Conservation (phyloP, 1,140 invertebrate species). For the Hirudo medicinalis region DNA sequence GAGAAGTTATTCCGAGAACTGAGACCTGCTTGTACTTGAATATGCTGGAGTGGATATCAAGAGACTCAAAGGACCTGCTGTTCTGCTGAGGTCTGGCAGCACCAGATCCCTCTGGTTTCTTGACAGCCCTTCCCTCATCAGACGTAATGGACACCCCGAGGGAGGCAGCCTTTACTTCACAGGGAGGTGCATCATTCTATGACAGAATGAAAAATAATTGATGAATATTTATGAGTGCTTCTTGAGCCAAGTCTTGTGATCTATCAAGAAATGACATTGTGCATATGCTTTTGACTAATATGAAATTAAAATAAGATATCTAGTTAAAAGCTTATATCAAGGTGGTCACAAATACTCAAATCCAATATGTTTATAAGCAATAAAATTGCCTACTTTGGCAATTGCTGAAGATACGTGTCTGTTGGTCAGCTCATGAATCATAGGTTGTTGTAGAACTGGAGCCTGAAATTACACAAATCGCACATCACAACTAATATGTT, state of each 20-base stretch:
- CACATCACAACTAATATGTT: too few relatives aligned
- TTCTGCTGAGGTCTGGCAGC: background rate
- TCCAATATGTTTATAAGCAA: background rate
- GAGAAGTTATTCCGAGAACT: background rate
- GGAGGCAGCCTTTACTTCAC: background rate
- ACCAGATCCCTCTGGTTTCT: constrained; percentile 30
- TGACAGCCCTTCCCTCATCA: constrained; percentile 27
- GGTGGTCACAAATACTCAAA: too few relatives aligned
- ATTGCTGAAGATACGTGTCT: too few relatives aligned
- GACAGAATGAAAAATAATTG: background rate
- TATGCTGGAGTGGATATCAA: constrained; percentile 12
- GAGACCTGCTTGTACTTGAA: constrained; percentile 13
- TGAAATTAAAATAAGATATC: too few relatives aligned
- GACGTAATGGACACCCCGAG: constrained; percentile 17
- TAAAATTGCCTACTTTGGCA: background rate
- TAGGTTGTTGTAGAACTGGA: too few relatives aligned
- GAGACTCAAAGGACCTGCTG: constrained; percentile 6
- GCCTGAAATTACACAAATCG: too few relatives aligned
- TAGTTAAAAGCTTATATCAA: too few relatives aligned
- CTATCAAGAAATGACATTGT: too few relatives aligned
- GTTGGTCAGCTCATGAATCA: too few relatives aligned
- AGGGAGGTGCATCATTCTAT: constrained; percentile 2
- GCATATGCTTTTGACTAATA: background rate
- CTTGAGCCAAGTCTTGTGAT: too few relatives aligned
- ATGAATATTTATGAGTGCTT: too few relatives aligned